phyloP scores from a whole-genome alignment of 2,113 vertebrate genomes.

The Rhinogobius similis region DNA sequence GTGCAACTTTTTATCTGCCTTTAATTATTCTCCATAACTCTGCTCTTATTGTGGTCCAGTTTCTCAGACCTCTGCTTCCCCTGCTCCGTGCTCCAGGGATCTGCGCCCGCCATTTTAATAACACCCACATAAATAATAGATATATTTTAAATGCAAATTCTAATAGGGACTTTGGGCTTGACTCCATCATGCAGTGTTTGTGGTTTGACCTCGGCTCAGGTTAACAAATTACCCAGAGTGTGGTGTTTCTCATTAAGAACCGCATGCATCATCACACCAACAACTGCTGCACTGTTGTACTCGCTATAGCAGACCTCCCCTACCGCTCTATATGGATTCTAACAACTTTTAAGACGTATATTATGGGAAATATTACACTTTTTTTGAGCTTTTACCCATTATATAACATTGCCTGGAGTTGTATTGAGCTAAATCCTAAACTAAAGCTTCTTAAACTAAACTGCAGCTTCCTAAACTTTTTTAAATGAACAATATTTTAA shows the following conservation, averaged over 20 bases:
- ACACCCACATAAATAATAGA: conserved; percentile 74
- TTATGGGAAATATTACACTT: too few relatives aligned
- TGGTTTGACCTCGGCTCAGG: conserved; percentile 64
- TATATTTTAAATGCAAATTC: conserved; percentile 75
- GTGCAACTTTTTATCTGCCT: conserved; percentile 44
- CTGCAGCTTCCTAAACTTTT: too few relatives aligned
- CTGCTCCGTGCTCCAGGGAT: conserved; percentile 50
- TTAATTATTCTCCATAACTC: conserved; percentile 49
- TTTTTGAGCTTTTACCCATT: too few relatives aligned
- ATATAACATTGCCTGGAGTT: too few relatives aligned
- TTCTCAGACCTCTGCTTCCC: conserved; percentile 25
- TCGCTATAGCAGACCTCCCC: conserved; percentile 31
- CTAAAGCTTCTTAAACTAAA: too few relatives aligned
- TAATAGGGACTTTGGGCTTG: conserved; percentile 64
- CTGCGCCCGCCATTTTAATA: conserved; percentile 64
- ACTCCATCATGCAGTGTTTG: conserved; percentile 68
- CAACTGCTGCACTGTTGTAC: conserved; percentile 29
- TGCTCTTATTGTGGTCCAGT: conserved; percentile 42
- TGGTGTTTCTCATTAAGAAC: conserved; percentile 65
- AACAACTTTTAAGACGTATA: not conserved
- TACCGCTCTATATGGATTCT: conserved; percentile 19
- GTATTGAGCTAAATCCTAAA: too few relatives aligned
- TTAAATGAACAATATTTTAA: too few relatives aligned
- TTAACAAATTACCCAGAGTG: conserved; percentile 58
- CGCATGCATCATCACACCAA: conserved; percentile 50